phyloP scores from a whole-genome alignment of 2,113 vertebrate species.

The Pyrgilauda ruficollis region DNA sequence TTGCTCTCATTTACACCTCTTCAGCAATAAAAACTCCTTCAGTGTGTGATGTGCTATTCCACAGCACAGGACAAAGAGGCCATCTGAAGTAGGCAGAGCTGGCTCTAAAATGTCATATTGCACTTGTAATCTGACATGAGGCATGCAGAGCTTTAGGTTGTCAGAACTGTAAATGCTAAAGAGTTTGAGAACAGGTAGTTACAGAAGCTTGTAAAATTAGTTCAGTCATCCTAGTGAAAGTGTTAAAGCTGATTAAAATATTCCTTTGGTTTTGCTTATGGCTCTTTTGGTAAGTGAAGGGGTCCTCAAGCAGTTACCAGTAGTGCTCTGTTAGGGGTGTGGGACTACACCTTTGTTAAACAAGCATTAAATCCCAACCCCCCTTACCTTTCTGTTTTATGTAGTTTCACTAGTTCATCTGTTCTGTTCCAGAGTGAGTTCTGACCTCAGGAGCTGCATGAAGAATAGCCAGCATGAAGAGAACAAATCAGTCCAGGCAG shows the following conservation, averaged over 20 bases:
- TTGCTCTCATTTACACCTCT: not conserved
- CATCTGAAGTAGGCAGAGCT: not conserved
- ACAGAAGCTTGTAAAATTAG: not conserved
- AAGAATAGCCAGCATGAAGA: conserved; percentile 53
- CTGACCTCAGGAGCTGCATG: conserved; percentile 36
- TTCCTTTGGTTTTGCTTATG: not conserved
- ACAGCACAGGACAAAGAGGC: not conserved
- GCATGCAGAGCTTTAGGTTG: not conserved
- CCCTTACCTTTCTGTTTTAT: not conserved
- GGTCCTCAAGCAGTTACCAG: not conserved
- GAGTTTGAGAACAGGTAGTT: not conserved
- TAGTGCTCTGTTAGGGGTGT: not conserved
- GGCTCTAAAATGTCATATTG: not conserved
- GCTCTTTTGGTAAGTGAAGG: not conserved
- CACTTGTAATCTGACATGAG: not conserved
- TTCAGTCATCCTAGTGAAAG: not conserved
- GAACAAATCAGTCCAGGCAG: conserved; percentile 50
- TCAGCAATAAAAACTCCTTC: not conserved
- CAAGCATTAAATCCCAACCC: not conserved
- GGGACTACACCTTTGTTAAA: not conserved
- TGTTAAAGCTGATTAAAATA: not conserved
- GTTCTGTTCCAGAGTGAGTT: conserved; percentile 46
- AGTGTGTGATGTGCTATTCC: not conserved
- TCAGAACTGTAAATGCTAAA: not conserved
- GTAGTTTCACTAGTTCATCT: conserved; percentile 30